Base-by-base conservation (phyloP, 2,888 invertebrate species). In the Emmelina monodactyla region DNA sequence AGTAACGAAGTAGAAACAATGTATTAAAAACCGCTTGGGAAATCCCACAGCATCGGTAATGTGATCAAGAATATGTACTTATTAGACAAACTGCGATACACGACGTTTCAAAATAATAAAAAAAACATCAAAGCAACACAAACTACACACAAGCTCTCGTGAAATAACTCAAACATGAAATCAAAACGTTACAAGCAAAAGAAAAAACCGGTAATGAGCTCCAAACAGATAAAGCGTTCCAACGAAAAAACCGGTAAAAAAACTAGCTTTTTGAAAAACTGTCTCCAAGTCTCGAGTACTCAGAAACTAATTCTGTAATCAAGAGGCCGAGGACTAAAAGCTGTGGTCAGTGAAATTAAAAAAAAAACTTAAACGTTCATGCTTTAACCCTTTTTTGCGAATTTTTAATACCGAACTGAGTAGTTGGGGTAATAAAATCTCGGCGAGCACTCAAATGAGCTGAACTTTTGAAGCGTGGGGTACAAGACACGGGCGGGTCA, bases 401-500 rank as follows among this genome's bases (percentile, higher is more conserved):
- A 62, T 55, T 61, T 58, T 63, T 76, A 75, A 75, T 73, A 71
- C 70, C 68, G 58, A 62, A 62, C 58, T 53, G 58, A 64, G 70
- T 73, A 75, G 76, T 75, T 75, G 70, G 69, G 69, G 69, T 78
- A 78, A 79, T 79, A 70, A 79, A 79, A 78, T 79, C 79, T 79
- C 78, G 55, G 71, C 68, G 57, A 63, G 71, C 70, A 72, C 79
- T 79, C 76, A 70, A 78, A 76, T 72, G 76, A 75, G 75, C 75
- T 71, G 72, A 79, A 79, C 76, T 79, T 78, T 76, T 73, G 71
- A 75, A 75, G 75, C 76, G 73, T 63, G 62, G 69, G 67, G 72
- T 63, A 67, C 66, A 76, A 76, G 76, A 75, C 78, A 71, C 66
- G 64, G 65, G 63, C 70, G 66, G 76, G 75, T 75, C 78, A 76